phyloP scores from a whole-genome alignment of 2,888 invertebrate species.

The Ischnus inquisitorius region DNA sequence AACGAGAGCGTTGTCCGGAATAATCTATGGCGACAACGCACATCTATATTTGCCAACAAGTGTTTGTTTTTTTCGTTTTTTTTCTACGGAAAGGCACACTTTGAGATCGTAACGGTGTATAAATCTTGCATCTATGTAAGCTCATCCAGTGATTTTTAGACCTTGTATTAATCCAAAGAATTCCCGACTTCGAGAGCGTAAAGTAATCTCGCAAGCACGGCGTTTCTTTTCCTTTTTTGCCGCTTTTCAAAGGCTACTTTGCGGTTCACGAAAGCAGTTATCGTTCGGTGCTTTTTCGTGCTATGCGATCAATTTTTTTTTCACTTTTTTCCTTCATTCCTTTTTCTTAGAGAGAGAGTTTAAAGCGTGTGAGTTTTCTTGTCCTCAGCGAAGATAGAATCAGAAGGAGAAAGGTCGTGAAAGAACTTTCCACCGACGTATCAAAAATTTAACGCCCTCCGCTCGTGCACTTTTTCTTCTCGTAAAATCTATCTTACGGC shows the following conservation, averaged over 20 bases:
- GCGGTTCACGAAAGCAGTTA: constrained; percentile 33
- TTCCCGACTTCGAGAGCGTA: constrained; percentile 38
- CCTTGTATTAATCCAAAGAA: constrained; percentile 47
- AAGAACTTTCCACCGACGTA: constrained; percentile 55
- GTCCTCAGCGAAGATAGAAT: constrained; percentile 1
- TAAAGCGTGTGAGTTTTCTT: neutral
- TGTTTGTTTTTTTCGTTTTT: too few relatives aligned
- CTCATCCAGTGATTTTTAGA: constrained; percentile 34
- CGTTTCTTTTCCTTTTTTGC: neutral
- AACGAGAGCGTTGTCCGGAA: constrained; percentile 54
- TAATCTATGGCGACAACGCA: constrained; percentile 46
- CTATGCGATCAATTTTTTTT: constrained; percentile 9
- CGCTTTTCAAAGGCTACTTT: constrained; percentile 14
- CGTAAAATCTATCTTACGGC: constrained; percentile 43
- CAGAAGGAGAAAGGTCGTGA: constrained; percentile 40
- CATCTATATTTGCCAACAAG: constrained; percentile 56
- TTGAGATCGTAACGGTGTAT: constrained; percentile 66
- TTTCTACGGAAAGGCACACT: constrained; percentile 67
- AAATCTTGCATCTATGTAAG: constrained; percentile 64
- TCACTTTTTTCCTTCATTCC: constrained; percentile 3
- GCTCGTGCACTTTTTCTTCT: neutral
- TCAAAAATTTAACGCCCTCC: constrained; percentile 41
- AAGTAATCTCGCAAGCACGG: constrained; percentile 46
- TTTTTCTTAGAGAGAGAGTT: constrained; percentile 13
- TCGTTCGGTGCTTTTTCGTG: constrained; percentile 5